Base-by-base conservation (phyloP, 2,888 invertebrate species). In the Papilio demoleus region DNA sequence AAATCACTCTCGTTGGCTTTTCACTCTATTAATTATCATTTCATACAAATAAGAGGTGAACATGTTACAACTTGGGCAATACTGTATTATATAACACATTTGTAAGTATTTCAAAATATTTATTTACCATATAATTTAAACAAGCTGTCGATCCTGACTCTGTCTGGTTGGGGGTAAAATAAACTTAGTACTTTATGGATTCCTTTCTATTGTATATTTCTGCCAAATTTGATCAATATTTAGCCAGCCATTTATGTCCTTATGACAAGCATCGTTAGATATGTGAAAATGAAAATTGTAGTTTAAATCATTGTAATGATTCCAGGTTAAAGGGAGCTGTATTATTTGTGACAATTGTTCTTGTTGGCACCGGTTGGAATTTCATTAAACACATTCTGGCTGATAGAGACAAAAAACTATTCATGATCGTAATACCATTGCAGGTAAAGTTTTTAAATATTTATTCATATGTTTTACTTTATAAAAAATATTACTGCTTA, bases 291-390 rank as follows among this genome's bases (percentile, higher is more conserved):
- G n/a, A n/a, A n/a, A n/a, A n/a, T n/a, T n/a, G n/a, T n/a, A n/a
- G n/a, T n/a, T n/a, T n/a, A n/a, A n/a, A n/a, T 58, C 27, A 17
- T 53, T 47, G 24, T 36, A 2, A 58, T 71, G 50, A 58, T 82
- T 86, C 64, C 84, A 97, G 97, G 75, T 91, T 98, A 68, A 97
- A 97, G 87, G 97, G 98, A 12, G 97, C 98, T 0, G 95, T 99
- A 56, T 90, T 99, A 63, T 99, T 99, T 83, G 98, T 99, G 70
- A 99, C 99, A 0, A 96, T 99, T 74, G 96, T 99, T 12, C 93
- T 99, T 12, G 97, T 99, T 75, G 99, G 99, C 59, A 99, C 99
- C 6, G 99, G 99, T 0, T 99, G 99, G 98, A 98, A 99, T 45
- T 99, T 99, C 84, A 98, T 99, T 77, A 99, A 99, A 83, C 98